A percentile compares a stretch with the other conserved stretches of the same genome.
Conservation (phyloP, 2,113 vertebrate species). For the Lepus europaeus region DNA sequence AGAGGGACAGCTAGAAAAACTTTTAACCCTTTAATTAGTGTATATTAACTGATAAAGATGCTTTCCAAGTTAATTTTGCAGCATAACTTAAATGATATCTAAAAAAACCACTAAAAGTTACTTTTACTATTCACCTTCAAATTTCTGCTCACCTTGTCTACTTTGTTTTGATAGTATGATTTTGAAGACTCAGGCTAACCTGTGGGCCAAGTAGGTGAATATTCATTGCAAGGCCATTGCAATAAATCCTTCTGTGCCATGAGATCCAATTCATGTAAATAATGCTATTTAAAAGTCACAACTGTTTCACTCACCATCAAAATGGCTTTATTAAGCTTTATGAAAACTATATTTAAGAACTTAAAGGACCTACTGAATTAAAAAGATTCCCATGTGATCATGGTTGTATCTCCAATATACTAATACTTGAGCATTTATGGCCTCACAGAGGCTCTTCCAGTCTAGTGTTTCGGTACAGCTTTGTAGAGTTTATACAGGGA, state of each 20-base stretch:
- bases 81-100: not conserved
- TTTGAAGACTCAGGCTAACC: not conserved
- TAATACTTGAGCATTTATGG: not conserved
- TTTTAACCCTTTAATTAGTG: not conserved
- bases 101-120: not conserved
- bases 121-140: not conserved
- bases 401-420: not conserved
- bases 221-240: not conserved
- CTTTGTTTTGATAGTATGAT: not conserved
- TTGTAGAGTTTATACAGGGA: not conserved
- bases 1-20: not conserved
- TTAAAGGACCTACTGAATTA: not conserved
- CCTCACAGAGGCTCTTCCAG: not conserved
- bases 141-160: not conserved
- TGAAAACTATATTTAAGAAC: not conserved
- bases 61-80: not conserved
- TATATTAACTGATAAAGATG: not conserved
- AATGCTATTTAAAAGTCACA: not conserved
- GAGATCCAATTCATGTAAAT: not conserved
- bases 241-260: not conserved
- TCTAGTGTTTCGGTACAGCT: not conserved
- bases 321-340: not conserved
- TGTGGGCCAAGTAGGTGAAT: not conserved
- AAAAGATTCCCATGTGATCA: not conserved
- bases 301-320: slow-evolving; percentile 46